Evolutionary conservation across 2,797 vertebrate species (phyloP), one percentile per base, ranked within the genome.

Genomic region (Channallabes apus): DNA sequence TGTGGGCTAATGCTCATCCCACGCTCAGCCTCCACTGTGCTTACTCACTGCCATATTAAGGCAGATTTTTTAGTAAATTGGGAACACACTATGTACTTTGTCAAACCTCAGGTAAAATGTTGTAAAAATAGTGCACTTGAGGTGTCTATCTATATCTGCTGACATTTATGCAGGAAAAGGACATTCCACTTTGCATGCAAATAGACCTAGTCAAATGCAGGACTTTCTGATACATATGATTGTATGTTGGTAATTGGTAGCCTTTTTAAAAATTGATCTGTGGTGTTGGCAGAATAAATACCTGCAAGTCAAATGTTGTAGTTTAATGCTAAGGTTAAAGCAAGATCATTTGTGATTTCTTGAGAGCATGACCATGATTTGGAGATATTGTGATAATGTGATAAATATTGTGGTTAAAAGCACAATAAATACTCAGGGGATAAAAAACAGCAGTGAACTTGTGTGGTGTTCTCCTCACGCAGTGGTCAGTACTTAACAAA

Each of bases 121-220:
- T 41, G 78, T 69, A 54, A 41, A 90, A 89, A 84, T 76, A 73
- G 62, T 81, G 82, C 76, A 84, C 72, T 82, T 83, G 81, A 59
- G 83, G 59, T 22, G 64, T 22, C 41, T 51, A 29, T 72, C 56
- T 80, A 51, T 67, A 81, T 56, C 5, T 71, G 29, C 54, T 6
- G 22, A 82, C 20, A 27, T 71, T 24, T 84, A 61, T 59, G n/a
- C 18, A 2, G 32, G 41, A 64, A 79, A 86, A 88, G 71, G 14
- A 82, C 56, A 84, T 80, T 62, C 24, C 54, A 94, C 94, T 95
- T 91, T 95, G 93, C 94, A 95, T 96, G 85, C 95, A 95, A 90
- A 96, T 95, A 54, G 93, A 94, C 88, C 94, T 94, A 82, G 94
- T 94, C 69, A 94, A 94, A 51, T 41, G 38, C 7, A 12, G 35